Evolutionary conservation across 2,797 vertebrate genomes (phyloP), one percentile per base, ranked within the genome.

Genomic region (Lithobates sylvaticus): DNA sequence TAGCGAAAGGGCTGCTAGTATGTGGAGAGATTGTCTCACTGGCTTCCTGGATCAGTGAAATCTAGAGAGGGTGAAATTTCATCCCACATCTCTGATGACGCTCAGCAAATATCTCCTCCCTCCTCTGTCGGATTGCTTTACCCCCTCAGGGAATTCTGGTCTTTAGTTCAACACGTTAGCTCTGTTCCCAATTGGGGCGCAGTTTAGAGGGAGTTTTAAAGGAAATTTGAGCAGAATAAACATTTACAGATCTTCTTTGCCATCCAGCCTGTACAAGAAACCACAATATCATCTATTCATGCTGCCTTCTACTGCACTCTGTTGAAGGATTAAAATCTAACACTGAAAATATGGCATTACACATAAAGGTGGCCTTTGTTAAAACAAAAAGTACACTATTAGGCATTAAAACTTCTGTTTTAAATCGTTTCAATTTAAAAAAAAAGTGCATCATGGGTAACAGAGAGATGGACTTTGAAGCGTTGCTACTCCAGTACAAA

Each of bases 211-310:
- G 93, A 93, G 93, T 94, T 94, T 93, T 93, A 93, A 94, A 94
- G 94, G 93, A 94, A 95, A 94, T 93, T 92, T 93, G 94, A 95
- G 95, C 93, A 95, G 93, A 95, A 95, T 94, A 94, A 96, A 94
- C 93, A 94, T 95, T 95, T 93, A 94, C 93, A 91, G 93, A 94
- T 94, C 94, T 94, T 93, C 95, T 95, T 95, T 96, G 95, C 94
- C 95, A 94, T 95, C 93, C 93, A 91, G 93, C 94, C 93, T 94
- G 93, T 92, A 93, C 93, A 93, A 88, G 86, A 95, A 95, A 95
- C 94, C 94, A 95, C 94, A 95, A 93, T 95, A 95, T 94, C 94
- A 95, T 94, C 93, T 94, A 94, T 94, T 94, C 93, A 95, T 94
- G 94, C 94, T 94, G 94, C 93, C 94, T 94, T 94, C 94, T 94